Evolutionary conservation across 1,140 invertebrate species (phyloP).

Genomic region (Meloidogyne floridensis): DNA sequence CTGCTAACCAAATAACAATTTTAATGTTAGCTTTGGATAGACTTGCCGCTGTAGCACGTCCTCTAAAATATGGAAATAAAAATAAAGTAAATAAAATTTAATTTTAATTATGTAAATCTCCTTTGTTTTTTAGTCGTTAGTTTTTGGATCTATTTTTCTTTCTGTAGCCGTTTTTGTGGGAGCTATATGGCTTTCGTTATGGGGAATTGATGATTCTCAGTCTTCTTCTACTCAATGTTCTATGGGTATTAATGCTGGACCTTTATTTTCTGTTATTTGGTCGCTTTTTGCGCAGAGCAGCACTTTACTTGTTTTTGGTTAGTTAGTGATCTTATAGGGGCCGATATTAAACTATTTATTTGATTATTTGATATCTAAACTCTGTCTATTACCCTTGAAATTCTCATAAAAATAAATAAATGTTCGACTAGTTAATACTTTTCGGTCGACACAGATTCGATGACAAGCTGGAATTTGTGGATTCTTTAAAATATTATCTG

Average conservation of each 20-base stretch:
- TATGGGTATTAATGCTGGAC: slow-evolving; percentile 19
- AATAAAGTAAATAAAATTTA: not conserved
- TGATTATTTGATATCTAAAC: no score
- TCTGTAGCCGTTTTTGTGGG: not conserved
- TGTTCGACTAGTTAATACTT: no score
- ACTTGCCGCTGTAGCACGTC: slow-evolving; percentile 11
- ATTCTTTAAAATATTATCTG: no score
- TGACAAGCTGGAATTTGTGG: no score
- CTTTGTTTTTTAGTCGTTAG: not conserved
- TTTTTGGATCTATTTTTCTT: slow-evolving; percentile 1
- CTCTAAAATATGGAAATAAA: slow-evolving; percentile 4
- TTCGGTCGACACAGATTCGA: no score
- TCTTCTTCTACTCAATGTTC: slow-evolving; percentile 13
- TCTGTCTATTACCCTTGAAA: no score
- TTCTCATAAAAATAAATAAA: no score
- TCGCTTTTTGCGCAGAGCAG: slow-evolving; percentile 5
- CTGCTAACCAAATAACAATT: slow-evolving; percentile 13
- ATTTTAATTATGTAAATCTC: not conserved
- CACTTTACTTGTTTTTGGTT: slow-evolving; percentile 17
- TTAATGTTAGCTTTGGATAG: slow-evolving; percentile 9
- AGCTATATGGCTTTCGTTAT: slow-evolving; percentile 3
- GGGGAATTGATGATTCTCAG: slow-evolving; percentile 16
- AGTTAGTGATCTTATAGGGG: no score
- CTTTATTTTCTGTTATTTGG: slow-evolving; percentile 7
- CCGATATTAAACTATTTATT: no score